A percentile compares a stretch with the other conserved stretches of the same genome.
These are phyloP conservation scores for Polyploca ridens DNA, from an alignment of 2,888 invertebrate species.

Conservation along the genomic window DNA sequence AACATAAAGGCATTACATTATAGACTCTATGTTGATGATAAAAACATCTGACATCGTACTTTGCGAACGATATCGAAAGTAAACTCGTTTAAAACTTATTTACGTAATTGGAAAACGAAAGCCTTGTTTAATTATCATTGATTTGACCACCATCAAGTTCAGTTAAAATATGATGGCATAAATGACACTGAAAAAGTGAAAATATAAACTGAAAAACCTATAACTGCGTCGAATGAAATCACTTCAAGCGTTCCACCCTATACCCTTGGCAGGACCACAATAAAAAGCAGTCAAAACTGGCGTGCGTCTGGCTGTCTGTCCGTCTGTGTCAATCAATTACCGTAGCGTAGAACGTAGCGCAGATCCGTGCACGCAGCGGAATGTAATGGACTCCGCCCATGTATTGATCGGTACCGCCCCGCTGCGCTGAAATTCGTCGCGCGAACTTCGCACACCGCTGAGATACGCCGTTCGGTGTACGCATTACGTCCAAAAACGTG, in stretches of 20 bases:
- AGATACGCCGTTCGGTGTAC: conserved; percentile 10
- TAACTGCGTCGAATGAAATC: conserved; percentile 44
- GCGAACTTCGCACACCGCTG: conserved; percentile 28
- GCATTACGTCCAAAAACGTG: not conserved
- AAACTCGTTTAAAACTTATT: not conserved
- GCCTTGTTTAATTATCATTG: not conserved
- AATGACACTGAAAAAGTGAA: not conserved
- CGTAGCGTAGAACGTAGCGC: conserved; percentile 57
- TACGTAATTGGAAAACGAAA: not conserved
- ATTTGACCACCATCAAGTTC: not conserved
- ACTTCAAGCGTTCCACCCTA: conserved; percentile 45
- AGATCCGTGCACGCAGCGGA: conserved; percentile 66
- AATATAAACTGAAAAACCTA: not conserved
- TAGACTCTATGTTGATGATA: no score
- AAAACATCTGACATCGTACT: not conserved
- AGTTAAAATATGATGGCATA: not conserved
- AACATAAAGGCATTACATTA: no score
- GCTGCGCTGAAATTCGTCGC: conserved; percentile 60
- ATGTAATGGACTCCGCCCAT: conserved; percentile 66
- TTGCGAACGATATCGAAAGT: not conserved
- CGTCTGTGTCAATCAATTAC: conserved; percentile 81
- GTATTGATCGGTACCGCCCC: conserved; percentile 74
- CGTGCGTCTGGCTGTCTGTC: conserved; percentile 71
- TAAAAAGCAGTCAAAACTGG: conserved; percentile 62
- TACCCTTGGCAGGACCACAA: conserved; percentile 32